phyloP scores from a whole-genome alignment of 2,113 vertebrate species.

The human (Homo sapiens) region DNA sequence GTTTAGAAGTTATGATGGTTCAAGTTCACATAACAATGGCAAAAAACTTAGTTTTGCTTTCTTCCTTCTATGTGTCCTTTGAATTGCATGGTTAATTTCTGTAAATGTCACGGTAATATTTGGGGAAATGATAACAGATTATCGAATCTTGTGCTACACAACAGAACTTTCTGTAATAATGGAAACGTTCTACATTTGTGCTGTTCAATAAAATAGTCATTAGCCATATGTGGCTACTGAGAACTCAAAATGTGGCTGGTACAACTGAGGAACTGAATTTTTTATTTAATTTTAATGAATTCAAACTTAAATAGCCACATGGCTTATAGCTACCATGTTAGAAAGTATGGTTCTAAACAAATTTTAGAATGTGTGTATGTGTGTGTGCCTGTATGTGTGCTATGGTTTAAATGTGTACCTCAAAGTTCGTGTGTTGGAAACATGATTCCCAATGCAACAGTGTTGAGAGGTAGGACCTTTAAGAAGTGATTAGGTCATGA shows the following conservation, averaged over 20 bases:
- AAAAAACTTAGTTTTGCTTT: neutral
- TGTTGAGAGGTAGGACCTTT: neutral
- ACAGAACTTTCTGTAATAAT: neutral
- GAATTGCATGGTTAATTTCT: neutral
- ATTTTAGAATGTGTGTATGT: neutral
- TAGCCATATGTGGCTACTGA: neutral
- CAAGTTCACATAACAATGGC: neutral
- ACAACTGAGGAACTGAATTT: neutral
- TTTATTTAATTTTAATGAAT: constrained; percentile 6
- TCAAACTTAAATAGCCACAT: constrained; percentile 1
- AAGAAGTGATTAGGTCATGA: neutral
- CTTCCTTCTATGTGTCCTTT: neutral
- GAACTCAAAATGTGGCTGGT: neutral
- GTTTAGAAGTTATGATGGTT: neutral
- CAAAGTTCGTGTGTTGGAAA: neutral
- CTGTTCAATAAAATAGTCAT: neutral
- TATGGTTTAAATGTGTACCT: neutral
- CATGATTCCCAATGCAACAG: neutral
- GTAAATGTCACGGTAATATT: neutral
- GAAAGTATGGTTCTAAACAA: constrained; percentile 4
- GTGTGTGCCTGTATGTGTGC: neutral
- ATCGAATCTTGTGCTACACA: neutral
- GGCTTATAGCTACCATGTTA: neutral
- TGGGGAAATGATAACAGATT: neutral
- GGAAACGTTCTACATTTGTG: neutral